Percentiles rank a stretch among this genome's conserved stretches.
Conservation (phyloP, 1,140 invertebrate species). For the Trichogramma pretiosum region DNA sequence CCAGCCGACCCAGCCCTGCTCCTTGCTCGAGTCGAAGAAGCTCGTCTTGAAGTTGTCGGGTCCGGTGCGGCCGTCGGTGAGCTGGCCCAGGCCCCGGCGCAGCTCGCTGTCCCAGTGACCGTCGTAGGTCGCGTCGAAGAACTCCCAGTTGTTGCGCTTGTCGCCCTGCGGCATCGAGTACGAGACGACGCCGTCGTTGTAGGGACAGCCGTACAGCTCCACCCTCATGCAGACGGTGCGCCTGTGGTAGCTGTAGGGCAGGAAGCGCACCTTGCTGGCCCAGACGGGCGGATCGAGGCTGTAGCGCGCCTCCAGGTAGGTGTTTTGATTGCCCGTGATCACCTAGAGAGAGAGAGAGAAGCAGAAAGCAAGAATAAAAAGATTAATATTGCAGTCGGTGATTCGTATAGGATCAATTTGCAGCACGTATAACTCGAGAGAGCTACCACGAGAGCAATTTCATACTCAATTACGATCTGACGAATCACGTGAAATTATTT, state of each 20-base stretch:
- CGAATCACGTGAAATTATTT: too few relatives aligned
- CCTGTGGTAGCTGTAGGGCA: conserved; percentile 73
- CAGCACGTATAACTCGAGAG: too few relatives aligned
- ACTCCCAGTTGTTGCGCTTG: conserved; percentile 69
- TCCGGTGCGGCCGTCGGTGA: conserved; percentile 67
- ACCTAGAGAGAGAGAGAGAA: conserved; percentile 47
- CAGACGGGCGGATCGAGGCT: conserved; percentile 69
- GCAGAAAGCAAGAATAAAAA: too few relatives aligned
- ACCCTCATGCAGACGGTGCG: conserved; percentile 81
- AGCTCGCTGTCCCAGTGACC: conserved; percentile 66
- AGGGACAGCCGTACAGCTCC: conserved; percentile 71
- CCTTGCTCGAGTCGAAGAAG: conserved; percentile 50
- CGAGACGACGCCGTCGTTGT: conserved; percentile 50
- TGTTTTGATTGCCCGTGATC: conserved; percentile 71
- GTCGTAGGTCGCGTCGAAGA: conserved; percentile 88
- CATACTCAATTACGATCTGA: too few relatives aligned
- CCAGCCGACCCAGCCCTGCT: conserved; percentile 87
- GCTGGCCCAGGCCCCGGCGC: conserved; percentile 72
- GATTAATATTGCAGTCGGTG: too few relatives aligned
- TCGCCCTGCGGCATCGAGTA: conserved; percentile 60
- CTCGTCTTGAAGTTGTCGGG: conserved; percentile 70
- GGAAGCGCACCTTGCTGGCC: conserved; percentile 68
- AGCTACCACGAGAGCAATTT: too few relatives aligned
- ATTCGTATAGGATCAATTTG: too few relatives aligned
- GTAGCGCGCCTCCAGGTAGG: conserved; percentile 68